These are phyloP conservation scores for Clarias fuscus DNA, from an alignment of 2,797 vertebrate species.

Conservation along the genomic window DNA sequence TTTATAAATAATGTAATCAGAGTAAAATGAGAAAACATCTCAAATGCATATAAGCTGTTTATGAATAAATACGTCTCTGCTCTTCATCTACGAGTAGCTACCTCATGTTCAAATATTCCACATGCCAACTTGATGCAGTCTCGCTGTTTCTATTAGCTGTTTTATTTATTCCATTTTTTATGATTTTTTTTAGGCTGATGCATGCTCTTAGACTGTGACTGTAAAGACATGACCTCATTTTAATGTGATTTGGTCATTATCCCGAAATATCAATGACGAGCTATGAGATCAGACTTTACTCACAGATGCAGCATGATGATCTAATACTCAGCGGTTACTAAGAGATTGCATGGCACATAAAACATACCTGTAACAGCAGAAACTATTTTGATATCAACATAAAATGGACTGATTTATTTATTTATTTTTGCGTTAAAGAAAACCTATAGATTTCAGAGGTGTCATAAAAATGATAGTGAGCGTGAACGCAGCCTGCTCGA, in stretches of 20 bases:
- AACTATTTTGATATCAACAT: background rate
- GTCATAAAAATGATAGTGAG: conserved; percentile 1
- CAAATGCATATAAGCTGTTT: background rate
- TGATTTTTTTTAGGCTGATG: conserved; percentile 1
- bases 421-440: background rate
- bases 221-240: conserved; percentile 20
- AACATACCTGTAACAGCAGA: conserved; percentile 1
- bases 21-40: background rate
- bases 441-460: background rate
- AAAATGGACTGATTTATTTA: background rate
- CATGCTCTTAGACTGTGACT: background rate
- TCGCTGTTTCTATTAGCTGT: background rate
- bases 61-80: background rate
- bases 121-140: background rate
- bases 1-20: background rate
- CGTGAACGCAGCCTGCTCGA: conserved; percentile 47
- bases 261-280: conserved; percentile 36
- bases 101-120: background rate
- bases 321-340: conserved; percentile 21
- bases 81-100: background rate
- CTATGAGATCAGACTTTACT: conserved; percentile 44
- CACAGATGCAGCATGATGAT: conserved; percentile 38
- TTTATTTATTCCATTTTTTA: background rate
- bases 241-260: conserved; percentile 35
- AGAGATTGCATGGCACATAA: background rate